phyloP scores from a whole-genome alignment of 2,113 vertebrate genomes.

The Coptodon bakossiorum region DNA sequence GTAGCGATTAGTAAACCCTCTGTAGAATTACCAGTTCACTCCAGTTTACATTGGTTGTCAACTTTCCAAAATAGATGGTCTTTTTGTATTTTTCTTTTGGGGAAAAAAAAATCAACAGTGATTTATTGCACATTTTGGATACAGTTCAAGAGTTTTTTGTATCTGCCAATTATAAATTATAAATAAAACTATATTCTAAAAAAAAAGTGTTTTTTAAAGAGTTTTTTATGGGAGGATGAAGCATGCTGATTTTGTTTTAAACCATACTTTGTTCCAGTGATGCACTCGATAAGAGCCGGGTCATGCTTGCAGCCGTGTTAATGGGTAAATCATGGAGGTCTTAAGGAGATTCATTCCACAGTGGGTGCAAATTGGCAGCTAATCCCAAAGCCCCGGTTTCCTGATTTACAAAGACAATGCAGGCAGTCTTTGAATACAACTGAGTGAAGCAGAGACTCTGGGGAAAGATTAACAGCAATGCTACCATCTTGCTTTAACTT shows the following conservation, averaged over 20 bases:
- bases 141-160: slow-evolving; percentile 92
- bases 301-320: slow-evolving; percentile 11
- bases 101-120: slow-evolving; percentile 83
- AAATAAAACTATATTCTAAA: slow-evolving; percentile 84
- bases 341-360: background rate
- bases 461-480: slow-evolving; percentile 26
- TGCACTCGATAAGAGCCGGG: background rate
- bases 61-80: slow-evolving; percentile 83
- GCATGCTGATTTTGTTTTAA: background rate
- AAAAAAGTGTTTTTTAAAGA: background rate
- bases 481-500: slow-evolving; percentile 20
- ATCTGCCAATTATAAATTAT: slow-evolving; percentile 93
- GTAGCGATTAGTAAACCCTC: slow-evolving; percentile 77
- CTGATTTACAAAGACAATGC: slow-evolving; percentile 39
- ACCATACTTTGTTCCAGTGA: background rate
- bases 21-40: slow-evolving; percentile 82
- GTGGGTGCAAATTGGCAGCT: slow-evolving; percentile 32
- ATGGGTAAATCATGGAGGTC: slow-evolving; percentile 13
- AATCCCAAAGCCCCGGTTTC: slow-evolving; percentile 25
- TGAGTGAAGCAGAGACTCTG: background rate
- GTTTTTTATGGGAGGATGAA: background rate
- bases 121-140: slow-evolving; percentile 99
- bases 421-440: slow-evolving; percentile 33
- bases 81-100: slow-evolving; percentile 80
- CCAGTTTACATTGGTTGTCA: slow-evolving; percentile 83